These are phyloP conservation scores for Nomada lathburiana DNA, from an alignment of 2,888 invertebrate genomes.

Conservation along the genomic window DNA sequence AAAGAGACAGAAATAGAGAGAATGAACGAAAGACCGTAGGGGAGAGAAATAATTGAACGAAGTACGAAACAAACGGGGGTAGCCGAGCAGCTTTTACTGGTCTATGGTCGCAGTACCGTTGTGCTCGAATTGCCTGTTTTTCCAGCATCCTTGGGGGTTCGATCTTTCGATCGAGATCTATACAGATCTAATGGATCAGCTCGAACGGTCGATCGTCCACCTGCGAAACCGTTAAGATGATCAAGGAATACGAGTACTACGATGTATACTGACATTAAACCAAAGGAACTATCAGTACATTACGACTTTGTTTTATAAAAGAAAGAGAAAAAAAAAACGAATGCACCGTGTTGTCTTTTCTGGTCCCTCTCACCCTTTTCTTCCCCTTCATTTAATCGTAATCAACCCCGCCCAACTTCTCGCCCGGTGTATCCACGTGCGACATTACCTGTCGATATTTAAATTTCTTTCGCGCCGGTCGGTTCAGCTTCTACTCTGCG, in stretches of 20 bases:
- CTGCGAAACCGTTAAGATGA: conserved; percentile 54
- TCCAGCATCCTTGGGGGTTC: conserved; percentile 29
- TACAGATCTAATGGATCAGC: neutral
- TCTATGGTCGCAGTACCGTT: conserved; percentile 58
- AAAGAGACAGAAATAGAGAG: conserved; percentile 3
- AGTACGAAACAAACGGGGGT: conserved; percentile 29
- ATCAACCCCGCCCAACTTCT: too few relatives aligned
- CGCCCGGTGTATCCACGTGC: neutral
- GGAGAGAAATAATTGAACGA: conserved; percentile 41
- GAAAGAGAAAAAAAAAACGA: conserved; percentile 71
- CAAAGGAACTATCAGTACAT: conserved; percentile 77
- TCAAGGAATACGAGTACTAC: conserved; percentile 74
- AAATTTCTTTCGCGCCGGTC: neutral
- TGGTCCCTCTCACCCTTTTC: neutral
- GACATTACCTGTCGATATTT: neutral
- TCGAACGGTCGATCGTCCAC: conserved; percentile 44
- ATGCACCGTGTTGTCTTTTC: conserved; percentile 53
- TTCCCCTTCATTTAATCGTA: neutral
- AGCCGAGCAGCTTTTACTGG: conserved; percentile 48
- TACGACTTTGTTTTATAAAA: conserved; percentile 82
- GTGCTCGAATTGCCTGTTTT: conserved; percentile 66
- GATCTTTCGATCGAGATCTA: conserved; percentile 39
- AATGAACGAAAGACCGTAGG: neutral
- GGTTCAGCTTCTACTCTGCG: neutral
- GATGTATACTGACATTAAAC: conserved; percentile 79